Base-by-base conservation (phyloP, 2,113 vertebrate species). In the Anseranas semipalmata region DNA sequence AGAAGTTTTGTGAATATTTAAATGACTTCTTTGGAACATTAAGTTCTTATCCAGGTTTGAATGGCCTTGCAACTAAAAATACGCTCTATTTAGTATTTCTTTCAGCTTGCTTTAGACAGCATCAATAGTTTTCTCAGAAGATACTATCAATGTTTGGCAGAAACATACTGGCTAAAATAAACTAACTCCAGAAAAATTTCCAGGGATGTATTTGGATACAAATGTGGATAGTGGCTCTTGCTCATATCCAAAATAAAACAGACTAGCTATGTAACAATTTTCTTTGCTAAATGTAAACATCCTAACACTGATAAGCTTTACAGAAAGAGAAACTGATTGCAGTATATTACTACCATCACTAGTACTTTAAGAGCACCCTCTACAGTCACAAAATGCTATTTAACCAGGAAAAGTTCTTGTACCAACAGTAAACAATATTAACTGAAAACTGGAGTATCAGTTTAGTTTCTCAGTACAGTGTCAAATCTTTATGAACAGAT, bases 161-260 rank as follows among this genome's bases (percentile, higher is more conserved):
- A 97, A 97, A 94, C 43, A 65, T 10, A 32, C 82, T 94, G 95
- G 78, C 96, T 95, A 96, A 98, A 96, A 97, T 74, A 97, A 97
- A 96, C 58, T 86, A 86, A 87, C 63, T 66, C n/a, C 76, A 92
- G 91, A 95, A 93, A 93, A 85, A 60, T 90, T 96, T 96, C 87
- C 95, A 97, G 87, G 65, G 89, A 46, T 39, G 14, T 39, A 89
- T 96, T 90, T 95, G 94, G 93, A 97, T 94, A 87, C 56, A 85
- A 93, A 92, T 37, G 27, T 56, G 73, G 41, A 85, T 52, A 87
- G 55, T 81, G 66, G 66, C 65, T 96, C 70, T 87, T 95, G 79
- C 59, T 48, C 62, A 33, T 18, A 92, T 83, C 56, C 93, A 94
- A 93, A 96, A 90, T 84, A 91, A 83, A 93, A 80, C 55, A 89